A percentile compares a stretch with the other conserved stretches of the same genome.
Evolutionary conservation across 2,888 invertebrate genomes (phyloP).

Genomic region (Epistrophe grossulariae): DNA sequence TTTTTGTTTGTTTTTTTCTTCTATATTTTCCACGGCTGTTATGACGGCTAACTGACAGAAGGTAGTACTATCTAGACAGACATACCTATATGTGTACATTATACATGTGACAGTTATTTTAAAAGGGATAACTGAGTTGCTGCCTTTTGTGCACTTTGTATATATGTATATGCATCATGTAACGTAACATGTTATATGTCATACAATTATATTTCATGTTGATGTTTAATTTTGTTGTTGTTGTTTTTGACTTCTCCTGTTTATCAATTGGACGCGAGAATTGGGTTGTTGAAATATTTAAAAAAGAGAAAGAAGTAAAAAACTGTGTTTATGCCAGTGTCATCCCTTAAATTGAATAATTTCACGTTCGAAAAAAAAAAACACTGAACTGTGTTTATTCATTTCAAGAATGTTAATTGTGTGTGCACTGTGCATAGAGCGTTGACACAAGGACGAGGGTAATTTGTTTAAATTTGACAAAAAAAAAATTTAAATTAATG

Average conservation of each 20-base stretch:
- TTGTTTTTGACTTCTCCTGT: conserved; percentile 4
- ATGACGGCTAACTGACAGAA: conserved; percentile 72
- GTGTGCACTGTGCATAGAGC: conserved; percentile 65
- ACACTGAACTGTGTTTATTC: conserved; percentile 14
- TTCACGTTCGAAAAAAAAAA: conserved; percentile 37
- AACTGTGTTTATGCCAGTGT: conserved; percentile 40
- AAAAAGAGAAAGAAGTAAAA: conserved; percentile 35
- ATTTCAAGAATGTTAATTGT: conserved; percentile 74
- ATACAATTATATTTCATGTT: conserved; percentile 46
- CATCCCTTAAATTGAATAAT: conserved; percentile 75
- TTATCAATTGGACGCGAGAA: conserved; percentile 41
- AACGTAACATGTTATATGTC: conserved; percentile 60
- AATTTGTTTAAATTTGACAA: conserved; percentile 57
- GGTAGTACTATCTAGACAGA: conserved; percentile 21
- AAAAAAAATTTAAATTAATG: background rate
- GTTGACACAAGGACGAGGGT: conserved; percentile 68
- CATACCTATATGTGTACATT: conserved; percentile 17
- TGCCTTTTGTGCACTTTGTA: conserved; percentile 49
- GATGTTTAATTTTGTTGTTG: conserved; percentile 19
- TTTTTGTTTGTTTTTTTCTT: conserved; percentile 35
- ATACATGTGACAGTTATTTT: conserved; percentile 53
- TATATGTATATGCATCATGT: conserved; percentile 7
- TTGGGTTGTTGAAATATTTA: conserved; percentile 52
- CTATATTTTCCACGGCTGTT: conserved; percentile 68
- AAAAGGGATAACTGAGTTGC: conserved; percentile 11